Conservation (phyloP, 2,113 vertebrate genomes). For the Megaleporinus macrocephalus region DNA sequence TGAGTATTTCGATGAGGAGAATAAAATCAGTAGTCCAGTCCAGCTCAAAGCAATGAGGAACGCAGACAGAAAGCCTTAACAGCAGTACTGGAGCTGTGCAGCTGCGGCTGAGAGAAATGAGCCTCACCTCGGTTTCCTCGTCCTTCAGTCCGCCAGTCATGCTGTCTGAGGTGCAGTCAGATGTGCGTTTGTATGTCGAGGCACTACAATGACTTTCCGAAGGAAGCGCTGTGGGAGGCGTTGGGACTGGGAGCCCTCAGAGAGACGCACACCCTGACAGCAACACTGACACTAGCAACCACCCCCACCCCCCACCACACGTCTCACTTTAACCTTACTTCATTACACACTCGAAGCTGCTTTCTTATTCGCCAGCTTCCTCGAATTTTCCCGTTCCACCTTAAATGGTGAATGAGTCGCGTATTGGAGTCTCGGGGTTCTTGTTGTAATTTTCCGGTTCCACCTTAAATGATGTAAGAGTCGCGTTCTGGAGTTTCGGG, state of each 20-base stretch:
- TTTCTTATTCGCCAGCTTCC: too few species aligned
- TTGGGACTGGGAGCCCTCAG: slow-evolving; percentile 68
- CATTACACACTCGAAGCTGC: neutral
- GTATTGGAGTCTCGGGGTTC: too few species aligned
- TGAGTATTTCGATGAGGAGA: too few species aligned
- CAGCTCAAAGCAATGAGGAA: too few species aligned
- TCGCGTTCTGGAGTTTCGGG: too few species aligned
- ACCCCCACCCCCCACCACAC: neutral
- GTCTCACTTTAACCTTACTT: slow-evolving; percentile 13
- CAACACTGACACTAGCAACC: neutral
- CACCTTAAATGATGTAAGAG: too few species aligned
- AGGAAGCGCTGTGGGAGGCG: slow-evolving; percentile 77
- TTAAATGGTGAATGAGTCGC: too few species aligned
- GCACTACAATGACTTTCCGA: slow-evolving; percentile 64
- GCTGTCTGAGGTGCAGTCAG: slow-evolving; percentile 74
- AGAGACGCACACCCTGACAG: neutral
- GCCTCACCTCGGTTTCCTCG: slow-evolving; percentile 82
- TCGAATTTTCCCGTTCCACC: too few species aligned
- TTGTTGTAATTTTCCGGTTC: too few species aligned
- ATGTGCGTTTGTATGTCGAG: slow-evolving; percentile 62
- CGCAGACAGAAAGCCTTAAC: too few species aligned
- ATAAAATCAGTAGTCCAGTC: too few species aligned
- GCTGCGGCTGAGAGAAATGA: neutral
- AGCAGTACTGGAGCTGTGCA: too few species aligned
- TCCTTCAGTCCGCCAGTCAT: slow-evolving; percentile 93